Percentiles rank a stretch among this genome's conserved stretches.
phyloP scores from a whole-genome alignment of 2,797 vertebrate species.

The Mus minutoides region DNA sequence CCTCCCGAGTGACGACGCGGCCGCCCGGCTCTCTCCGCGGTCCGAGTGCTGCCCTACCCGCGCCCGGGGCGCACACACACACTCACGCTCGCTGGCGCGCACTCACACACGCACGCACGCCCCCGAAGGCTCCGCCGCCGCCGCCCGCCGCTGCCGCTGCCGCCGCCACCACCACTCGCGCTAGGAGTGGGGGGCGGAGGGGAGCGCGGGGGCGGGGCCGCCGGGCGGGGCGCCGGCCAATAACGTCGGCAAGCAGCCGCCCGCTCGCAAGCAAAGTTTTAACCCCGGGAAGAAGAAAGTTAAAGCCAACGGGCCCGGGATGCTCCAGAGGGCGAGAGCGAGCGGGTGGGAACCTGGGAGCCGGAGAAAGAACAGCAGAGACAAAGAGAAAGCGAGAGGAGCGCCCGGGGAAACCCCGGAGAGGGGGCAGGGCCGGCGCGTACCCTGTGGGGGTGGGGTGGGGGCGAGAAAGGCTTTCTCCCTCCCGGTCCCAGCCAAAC shows the following conservation, averaged over 20 bases:
- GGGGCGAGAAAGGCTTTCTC: neutral
- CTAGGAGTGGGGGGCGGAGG: slow-evolving; percentile 69
- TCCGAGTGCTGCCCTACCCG: slow-evolving; percentile 86
- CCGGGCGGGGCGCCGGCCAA: slow-evolving; percentile 82
- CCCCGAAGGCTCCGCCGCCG: slow-evolving; percentile 88
- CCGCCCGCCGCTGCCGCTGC: slow-evolving; percentile 69
- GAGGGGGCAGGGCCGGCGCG: slow-evolving; percentile 72
- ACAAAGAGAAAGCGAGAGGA: slow-evolving; percentile 76
- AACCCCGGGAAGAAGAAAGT: slow-evolving; percentile 82
- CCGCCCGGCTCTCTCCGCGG: slow-evolving; percentile 85
- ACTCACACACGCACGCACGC: slow-evolving; percentile 90
- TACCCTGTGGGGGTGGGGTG: slow-evolving; percentile 55
- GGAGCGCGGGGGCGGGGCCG: slow-evolving; percentile 73
- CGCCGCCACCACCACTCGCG: slow-evolving; percentile 73
- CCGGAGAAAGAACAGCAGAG: slow-evolving; percentile 58
- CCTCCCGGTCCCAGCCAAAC: slow-evolving; percentile 46
- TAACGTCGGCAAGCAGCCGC: slow-evolving; percentile 74
- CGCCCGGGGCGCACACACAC: slow-evolving; percentile 90
- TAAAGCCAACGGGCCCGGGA: slow-evolving; percentile 60
- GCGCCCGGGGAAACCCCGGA: slow-evolving; percentile 75
- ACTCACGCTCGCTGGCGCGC: slow-evolving; percentile 91
- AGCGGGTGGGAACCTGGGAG: slow-evolving; percentile 60
- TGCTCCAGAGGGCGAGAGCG: slow-evolving; percentile 22
- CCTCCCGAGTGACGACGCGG: slow-evolving; percentile 87
- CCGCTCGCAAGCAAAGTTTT: slow-evolving; percentile 63